Conservation (phyloP, 2,113 vertebrate genomes). For the Chaetura pelagica region DNA sequence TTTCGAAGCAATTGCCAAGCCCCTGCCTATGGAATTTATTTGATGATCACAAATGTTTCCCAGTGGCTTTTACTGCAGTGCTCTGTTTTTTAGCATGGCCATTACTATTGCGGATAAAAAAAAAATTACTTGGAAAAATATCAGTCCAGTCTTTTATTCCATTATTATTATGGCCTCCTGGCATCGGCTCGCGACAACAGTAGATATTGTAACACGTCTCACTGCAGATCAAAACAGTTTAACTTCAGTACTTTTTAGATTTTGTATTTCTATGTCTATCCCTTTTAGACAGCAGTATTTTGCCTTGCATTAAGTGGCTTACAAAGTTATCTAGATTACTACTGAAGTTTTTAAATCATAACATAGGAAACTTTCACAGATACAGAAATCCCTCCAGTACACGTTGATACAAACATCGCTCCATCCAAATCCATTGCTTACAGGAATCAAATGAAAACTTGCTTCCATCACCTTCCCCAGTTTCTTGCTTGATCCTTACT, state of each 20-base stretch:
- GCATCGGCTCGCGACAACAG: background rate
- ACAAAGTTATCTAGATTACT: background rate
- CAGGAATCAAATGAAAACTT: background rate
- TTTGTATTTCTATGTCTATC: background rate
- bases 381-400: background rate
- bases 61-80: background rate
- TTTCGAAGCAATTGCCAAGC: background rate
- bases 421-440: background rate
- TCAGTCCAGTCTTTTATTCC: background rate
- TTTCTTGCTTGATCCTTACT: background rate
- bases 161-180: background rate
- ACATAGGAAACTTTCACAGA: background rate
- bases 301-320: background rate
- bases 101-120: background rate
- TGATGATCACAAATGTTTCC: background rate
- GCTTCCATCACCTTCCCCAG: background rate
- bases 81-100: accelerated
- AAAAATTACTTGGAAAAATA: background rate
- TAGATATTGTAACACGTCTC: background rate
- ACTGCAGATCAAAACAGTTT: background rate
- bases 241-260: background rate
- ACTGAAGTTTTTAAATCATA: background rate
- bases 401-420: background rate
- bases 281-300: background rate
- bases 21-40: background rate